Percentiles rank a stretch among this genome's conserved stretches.
Evolutionary conservation across 2,113 vertebrate species (phyloP).

Genomic region (Struthio camelus): DNA sequence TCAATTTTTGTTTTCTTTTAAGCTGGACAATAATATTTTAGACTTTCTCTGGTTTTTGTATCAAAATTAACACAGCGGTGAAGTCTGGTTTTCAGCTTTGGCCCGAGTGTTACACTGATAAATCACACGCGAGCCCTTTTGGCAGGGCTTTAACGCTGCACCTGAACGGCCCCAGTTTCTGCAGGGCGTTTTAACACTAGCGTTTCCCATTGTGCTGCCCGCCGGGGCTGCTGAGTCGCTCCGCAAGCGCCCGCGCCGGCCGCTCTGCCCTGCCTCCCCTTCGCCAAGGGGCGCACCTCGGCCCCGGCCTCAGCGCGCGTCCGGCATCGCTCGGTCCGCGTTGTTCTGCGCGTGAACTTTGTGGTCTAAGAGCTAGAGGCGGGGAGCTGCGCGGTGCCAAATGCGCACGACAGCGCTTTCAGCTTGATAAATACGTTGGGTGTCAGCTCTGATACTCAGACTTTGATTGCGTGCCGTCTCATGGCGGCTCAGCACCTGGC

Average conservation of each 20-base stretch:
- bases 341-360: constrained; percentile 39
- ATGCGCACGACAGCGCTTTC: neutral
- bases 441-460: neutral
- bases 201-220: constrained; percentile 35
- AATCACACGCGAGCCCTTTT: constrained; percentile 35
- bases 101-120: neutral
- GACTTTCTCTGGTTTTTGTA: constrained; percentile 65
- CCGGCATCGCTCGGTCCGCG: constrained; percentile 45
- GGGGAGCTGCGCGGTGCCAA: neutral
- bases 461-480: neutral
- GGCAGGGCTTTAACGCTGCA: constrained; percentile 29
- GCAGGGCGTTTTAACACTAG: constrained; percentile 31
- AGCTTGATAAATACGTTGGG: neutral
- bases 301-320: constrained; percentile 47
- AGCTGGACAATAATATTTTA: neutral
- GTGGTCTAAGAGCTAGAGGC: neutral
- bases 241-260: neutral
- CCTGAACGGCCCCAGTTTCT: constrained; percentile 33
- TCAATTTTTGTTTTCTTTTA: neutral
- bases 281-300: constrained; percentile 26
- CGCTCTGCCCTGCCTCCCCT: neutral
- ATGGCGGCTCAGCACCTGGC: neutral
- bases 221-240: neutral
- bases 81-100: constrained; percentile 63
- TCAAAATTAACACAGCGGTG: constrained; percentile 16